Percentiles rank a stretch among this genome's conserved stretches.
phyloP scores from a whole-genome alignment of 1,140 invertebrate species.

The Sogatella furcifera region DNA sequence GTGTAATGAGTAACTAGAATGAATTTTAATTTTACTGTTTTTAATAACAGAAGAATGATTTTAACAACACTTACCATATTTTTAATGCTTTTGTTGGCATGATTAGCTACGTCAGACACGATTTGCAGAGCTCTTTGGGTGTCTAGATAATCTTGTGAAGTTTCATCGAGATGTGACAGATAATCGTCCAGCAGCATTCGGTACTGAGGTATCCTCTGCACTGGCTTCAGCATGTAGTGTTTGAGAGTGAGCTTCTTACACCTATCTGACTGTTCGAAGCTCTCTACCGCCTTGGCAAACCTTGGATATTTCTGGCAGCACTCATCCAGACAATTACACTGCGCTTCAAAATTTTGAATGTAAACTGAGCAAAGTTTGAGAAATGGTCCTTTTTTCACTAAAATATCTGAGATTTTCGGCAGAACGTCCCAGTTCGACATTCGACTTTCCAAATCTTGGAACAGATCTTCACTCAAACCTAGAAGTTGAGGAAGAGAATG shows the following conservation, averaged over 20 bases:
- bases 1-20: too few relatives aligned
- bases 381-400: constrained; percentile 64
- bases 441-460: constrained; percentile 50
- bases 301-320: constrained; percentile 45
- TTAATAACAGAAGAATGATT: too few relatives aligned
- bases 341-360: constrained; percentile 56
- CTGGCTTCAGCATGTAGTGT: constrained; percentile 67
- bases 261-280: constrained; percentile 51
- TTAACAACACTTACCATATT: constrained; percentile 37
- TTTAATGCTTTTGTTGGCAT: constrained; percentile 61
- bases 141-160: constrained; percentile 51
- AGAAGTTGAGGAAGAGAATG: constrained; percentile 45
- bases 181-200: constrained; percentile 56
- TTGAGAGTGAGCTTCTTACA: constrained; percentile 53
- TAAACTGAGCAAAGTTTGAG: constrained; percentile 63
- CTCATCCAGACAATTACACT: constrained; percentile 48
- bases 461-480: constrained; percentile 50
- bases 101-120: constrained; percentile 60
- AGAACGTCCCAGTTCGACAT: constrained; percentile 47
- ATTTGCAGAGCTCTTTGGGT: constrained; percentile 52
- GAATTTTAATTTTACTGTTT: too few relatives aligned
- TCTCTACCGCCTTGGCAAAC: constrained; percentile 48
- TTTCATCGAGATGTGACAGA: constrained; percentile 43
- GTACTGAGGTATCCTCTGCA: constrained; percentile 62
- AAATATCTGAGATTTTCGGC: constrained; percentile 57